Conservation (phyloP, 2,888 invertebrate genomes). For the Cremastobaeus sp. region DNA sequence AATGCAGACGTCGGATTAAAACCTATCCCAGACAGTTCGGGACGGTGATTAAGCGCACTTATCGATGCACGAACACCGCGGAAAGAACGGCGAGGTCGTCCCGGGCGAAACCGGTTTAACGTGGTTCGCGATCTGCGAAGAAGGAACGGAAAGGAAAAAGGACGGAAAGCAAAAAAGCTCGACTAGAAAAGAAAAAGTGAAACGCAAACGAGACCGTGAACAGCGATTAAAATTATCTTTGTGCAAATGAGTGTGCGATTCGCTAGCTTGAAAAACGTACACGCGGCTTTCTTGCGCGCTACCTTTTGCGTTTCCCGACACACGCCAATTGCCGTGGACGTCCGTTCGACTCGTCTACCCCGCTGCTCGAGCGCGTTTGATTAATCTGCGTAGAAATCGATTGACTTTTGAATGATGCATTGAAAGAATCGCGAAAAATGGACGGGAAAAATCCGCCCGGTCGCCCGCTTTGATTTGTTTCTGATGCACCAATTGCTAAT, state of each 20-base stretch:
- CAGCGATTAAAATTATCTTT: slow-evolving; percentile 59
- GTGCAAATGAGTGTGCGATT: slow-evolving; percentile 58
- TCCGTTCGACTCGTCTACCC: slow-evolving; percentile 47
- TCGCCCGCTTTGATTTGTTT: slow-evolving; percentile 22
- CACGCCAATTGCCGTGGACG: slow-evolving; percentile 47
- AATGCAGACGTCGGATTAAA: slow-evolving; percentile 49
- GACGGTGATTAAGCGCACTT: slow-evolving; percentile 56
- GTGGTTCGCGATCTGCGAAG: slow-evolving; percentile 40
- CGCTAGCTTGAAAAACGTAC: slow-evolving; percentile 40
- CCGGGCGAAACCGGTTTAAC: slow-evolving; percentile 50
- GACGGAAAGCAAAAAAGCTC: too few relatives aligned
- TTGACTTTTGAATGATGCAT: slow-evolving; percentile 56
- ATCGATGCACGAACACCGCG: slow-evolving; percentile 52
- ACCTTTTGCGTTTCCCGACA: slow-evolving; percentile 52
- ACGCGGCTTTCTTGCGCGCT: slow-evolving; percentile 25
- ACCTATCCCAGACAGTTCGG: slow-evolving; percentile 38
- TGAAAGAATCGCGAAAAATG: slow-evolving; percentile 38
- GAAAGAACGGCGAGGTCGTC: slow-evolving; percentile 51
- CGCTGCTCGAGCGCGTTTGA: slow-evolving; percentile 27
- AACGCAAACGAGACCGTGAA: slow-evolving; percentile 56
- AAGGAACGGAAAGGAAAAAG: slow-evolving; percentile 13
- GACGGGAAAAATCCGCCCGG: slow-evolving; percentile 9
- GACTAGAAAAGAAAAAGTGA: slow-evolving; percentile 23
- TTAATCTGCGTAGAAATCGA: slow-evolving; percentile 55
- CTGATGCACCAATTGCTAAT: slow-evolving; percentile 20